These are phyloP conservation scores for Diacarnus erythraeanus DNA, from an alignment of 37 sponge, comb jelly and placozoan genomes.

Conservation along the genomic window DNA sequence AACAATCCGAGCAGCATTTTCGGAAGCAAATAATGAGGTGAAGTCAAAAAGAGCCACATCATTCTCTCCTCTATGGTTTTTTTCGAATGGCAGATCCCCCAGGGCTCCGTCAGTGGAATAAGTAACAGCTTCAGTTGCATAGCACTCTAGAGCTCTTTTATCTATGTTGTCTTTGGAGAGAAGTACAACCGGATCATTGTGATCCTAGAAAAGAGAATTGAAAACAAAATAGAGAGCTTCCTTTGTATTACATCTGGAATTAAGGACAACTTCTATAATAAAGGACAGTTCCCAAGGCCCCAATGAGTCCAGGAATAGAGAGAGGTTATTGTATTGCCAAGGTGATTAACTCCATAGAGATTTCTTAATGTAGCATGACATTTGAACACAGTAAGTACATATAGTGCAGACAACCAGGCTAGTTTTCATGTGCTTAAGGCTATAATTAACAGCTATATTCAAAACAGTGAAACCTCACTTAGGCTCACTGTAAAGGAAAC, in stretches of 20 bases:
- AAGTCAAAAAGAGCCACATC: constrained; percentile 96
- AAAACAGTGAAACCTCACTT: too few species aligned
- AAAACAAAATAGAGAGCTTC: not conserved
- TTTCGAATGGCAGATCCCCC: constrained; percentile 70
- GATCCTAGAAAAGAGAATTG: constrained; percentile 43
- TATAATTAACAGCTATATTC: too few species aligned
- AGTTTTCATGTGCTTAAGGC: too few species aligned
- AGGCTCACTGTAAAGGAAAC: too few species aligned
- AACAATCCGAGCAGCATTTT: constrained; percentile 76
- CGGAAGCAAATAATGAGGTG: constrained; percentile 81
- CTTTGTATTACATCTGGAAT: not conserved
- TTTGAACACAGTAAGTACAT: too few species aligned
- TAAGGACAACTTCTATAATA: not conserved
- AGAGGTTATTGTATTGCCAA: too few species aligned
- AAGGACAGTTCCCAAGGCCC: too few species aligned
- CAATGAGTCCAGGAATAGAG: too few species aligned
- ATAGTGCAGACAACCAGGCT: too few species aligned
- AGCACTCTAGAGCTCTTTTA: constrained; percentile 47
- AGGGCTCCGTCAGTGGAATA: constrained; percentile 81
- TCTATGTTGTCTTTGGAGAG: constrained; percentile 65
- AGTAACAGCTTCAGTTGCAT: constrained; percentile 78
- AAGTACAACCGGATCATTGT: constrained; percentile 55
- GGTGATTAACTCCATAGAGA: too few species aligned
- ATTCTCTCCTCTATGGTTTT: constrained; percentile 68
- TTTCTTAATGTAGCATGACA: too few species aligned